Evolutionary conservation across 2,113 vertebrate genomes (phyloP), one percentile per base, ranked within the genome.

Genomic region (Motacilla tschutschensis): DNA sequence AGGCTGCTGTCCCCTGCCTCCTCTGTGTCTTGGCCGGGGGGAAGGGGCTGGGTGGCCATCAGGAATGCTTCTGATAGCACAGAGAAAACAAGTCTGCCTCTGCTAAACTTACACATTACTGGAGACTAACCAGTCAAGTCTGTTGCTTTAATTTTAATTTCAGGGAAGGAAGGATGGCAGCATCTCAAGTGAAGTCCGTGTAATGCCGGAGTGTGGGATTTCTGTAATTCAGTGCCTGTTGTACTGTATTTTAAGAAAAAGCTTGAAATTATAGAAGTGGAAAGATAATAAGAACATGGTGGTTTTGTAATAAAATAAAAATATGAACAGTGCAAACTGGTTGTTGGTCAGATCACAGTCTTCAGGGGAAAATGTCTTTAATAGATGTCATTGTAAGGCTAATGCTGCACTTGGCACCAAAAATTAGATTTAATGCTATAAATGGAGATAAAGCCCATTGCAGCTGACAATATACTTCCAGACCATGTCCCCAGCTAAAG

Each of bases 361-460:
- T 92, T 87, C 26, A 85, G 76, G 53, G 40, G 35, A 86, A 91
- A 53, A 55, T 57, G 40, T 73, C 75, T 86, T 64, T 80, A 83
- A 74, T 36, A 82, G 75, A 79, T 84, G 79, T 83, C 76, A 79
- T 55, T 85, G 63, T 88, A 59, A 91, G 81, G 84, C 79, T 82
- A 93, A 86, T 8, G 19, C 81, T 78, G 43, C 35, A 36, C 84
- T 91, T 93, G 79, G 88, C 90, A 92, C 81, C 57, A 87, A 88
- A 91, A 90, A 90, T 92, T 35, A 88, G 57, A 73, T 87, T 77
- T 88, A 87, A 50, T 83, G 84, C 87, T 81, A 71, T 90, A 91
- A 87, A 77, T 79, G 82, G 87, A 91, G 79, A 70, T 91, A 77
- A 82, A 94, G 60, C 69, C 81, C 72, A 60, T 60, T 77, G 84